Conservation (phyloP, 2,888 invertebrate genomes). For the Agrotis exclamationis region DNA sequence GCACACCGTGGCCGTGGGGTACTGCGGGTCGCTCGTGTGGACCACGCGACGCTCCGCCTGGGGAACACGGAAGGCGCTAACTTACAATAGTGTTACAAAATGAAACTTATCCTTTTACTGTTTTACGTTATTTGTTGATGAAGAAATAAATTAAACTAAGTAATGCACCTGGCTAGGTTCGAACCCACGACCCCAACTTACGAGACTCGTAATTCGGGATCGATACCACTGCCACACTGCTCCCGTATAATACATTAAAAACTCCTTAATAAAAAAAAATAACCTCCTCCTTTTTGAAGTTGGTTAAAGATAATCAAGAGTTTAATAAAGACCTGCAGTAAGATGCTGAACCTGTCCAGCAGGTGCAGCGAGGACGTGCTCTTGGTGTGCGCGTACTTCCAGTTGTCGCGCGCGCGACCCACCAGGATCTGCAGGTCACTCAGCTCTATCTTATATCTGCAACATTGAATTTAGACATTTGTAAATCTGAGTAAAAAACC, state of each 20-base stretch:
- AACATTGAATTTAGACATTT: neutral
- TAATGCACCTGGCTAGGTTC: no score
- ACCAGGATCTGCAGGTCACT: conserved; percentile 97
- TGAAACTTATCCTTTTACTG: no score
- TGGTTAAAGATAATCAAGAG: neutral
- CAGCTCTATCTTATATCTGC: conserved; percentile 94
- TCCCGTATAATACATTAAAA: no score
- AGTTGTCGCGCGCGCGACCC: conserved; percentile 97
- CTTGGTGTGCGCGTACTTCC: conserved; percentile 96
- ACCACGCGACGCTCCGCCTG: conserved; percentile 96
- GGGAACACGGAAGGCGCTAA: neutral
- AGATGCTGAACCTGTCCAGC: conserved; percentile 94
- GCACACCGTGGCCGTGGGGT: conserved; percentile 95
- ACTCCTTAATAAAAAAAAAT: no score
- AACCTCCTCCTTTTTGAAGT: no score
- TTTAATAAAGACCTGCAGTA: conserved; percentile 85
- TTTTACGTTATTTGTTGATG: no score
- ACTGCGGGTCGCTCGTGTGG: conserved; percentile 96
- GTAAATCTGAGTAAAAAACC: no score
- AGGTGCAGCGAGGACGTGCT: conserved; percentile 96
- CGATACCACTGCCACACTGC: no score
- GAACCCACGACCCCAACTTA: no score
- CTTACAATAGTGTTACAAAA: no score
- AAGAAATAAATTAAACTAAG: no score
- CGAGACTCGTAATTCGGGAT: no score